Evolutionary conservation across 1,140 invertebrate species (phyloP).

Genomic region (Drosophila ambigua): DNA sequence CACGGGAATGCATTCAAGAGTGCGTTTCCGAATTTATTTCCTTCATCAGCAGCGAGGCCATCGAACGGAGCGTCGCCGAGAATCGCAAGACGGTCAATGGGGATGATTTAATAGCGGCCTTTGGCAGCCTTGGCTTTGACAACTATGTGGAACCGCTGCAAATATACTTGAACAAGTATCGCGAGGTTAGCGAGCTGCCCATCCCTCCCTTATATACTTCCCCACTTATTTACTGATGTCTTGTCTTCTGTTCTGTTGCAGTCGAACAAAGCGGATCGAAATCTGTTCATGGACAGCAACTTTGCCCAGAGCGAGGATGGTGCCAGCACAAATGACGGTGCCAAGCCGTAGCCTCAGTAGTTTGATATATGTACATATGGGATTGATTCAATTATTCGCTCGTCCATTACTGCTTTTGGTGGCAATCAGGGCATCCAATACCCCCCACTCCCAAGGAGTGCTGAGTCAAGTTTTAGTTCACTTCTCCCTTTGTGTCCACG

Average conservation of each 20-base stretch:
- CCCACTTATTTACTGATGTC: not conserved
- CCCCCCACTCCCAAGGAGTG: no score
- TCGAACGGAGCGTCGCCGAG: slow-evolving; percentile 97
- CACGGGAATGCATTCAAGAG: slow-evolving; percentile 99
- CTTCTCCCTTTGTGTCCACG: not conserved
- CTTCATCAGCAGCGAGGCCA: slow-evolving; percentile 99
- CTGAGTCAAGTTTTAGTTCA: no score
- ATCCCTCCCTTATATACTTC: not conserved
- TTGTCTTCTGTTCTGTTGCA: slow-evolving; percentile 18
- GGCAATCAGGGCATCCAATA: no score
- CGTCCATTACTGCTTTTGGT: no score
- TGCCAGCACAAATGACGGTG: slow-evolving; percentile 34
- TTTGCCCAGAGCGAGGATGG: slow-evolving; percentile 59
- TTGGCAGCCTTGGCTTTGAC: slow-evolving; percentile 98
- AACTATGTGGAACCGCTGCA: slow-evolving; percentile 99
- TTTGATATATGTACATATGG: not conserved
- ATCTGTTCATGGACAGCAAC: slow-evolving; percentile 66
- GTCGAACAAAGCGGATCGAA: slow-evolving; percentile 83
- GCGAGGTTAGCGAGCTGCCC: slow-evolving; percentile 86
- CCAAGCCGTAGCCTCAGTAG: slow-evolving; percentile 45
- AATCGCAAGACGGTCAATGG: slow-evolving; percentile 99
- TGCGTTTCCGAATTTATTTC: slow-evolving; percentile 99
- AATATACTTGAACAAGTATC: slow-evolving; percentile 97
- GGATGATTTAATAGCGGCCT: slow-evolving; percentile 98
- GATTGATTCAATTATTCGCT: not conserved